These are phyloP conservation scores for Seladonia tumulorum DNA, from an alignment of 2,888 invertebrate species.

Conservation along the genomic window DNA sequence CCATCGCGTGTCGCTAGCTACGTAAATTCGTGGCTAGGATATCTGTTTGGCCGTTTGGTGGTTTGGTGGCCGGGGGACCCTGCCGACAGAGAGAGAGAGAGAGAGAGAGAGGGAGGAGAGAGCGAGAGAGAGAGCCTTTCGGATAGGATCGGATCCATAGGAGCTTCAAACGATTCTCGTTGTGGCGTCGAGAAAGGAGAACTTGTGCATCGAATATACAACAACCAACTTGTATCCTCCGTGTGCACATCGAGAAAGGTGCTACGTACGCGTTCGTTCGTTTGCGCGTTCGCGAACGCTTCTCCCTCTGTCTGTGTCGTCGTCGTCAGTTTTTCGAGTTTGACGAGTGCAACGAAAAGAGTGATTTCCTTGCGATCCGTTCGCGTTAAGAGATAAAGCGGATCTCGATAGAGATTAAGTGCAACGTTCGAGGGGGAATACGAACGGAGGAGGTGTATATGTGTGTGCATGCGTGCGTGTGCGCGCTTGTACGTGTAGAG, in stretches of 20 bases:
- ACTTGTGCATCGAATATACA: slow-evolving; percentile 41
- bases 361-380: slow-evolving; percentile 26
- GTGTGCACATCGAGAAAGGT: slow-evolving; percentile 35
- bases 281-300: slow-evolving; percentile 2
- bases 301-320: slow-evolving; percentile 18
- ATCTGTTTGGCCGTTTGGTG: slow-evolving; percentile 25
- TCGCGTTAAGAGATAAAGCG: slow-evolving; percentile 28
- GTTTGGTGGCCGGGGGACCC: slow-evolving; percentile 23
- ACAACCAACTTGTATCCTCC: slow-evolving; percentile 13
- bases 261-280: slow-evolving; percentile 11
- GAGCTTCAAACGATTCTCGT: slow-evolving; percentile 25
- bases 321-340: slow-evolving; percentile 29
- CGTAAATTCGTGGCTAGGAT: slow-evolving; percentile 35
- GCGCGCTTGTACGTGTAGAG: slow-evolving; percentile 39
- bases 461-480: slow-evolving; percentile 23
- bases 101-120: not conserved
- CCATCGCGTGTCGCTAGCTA: slow-evolving; percentile 30
- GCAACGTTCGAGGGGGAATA: not conserved
- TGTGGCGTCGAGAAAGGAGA: slow-evolving; percentile 32
- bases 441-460: not conserved
- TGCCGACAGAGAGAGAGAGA: not conserved
- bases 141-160: slow-evolving; percentile 31
- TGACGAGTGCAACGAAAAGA: slow-evolving; percentile 56
- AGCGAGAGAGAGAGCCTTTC: slow-evolving; percentile 21
- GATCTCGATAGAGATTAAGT: slow-evolving; percentile 21